Evolutionary conservation across 2,888 invertebrate genomes (phyloP), one percentile per base, ranked within the genome.

Genomic region (Drosophila pegasa): DNA sequence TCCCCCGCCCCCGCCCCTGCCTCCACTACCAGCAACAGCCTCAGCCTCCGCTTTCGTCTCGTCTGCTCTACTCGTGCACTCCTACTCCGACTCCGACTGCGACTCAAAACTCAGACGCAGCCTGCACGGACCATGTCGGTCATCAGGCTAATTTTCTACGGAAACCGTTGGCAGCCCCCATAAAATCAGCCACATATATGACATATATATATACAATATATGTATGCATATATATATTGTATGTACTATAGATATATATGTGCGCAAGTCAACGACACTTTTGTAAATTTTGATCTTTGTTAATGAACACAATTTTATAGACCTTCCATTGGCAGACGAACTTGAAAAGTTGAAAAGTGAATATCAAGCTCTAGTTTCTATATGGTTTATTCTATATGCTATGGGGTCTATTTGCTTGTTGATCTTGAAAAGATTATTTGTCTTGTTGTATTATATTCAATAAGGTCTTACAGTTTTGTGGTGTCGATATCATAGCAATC

Each of bases 111-210:
- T 59, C 62, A 73, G 69, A 52, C 72, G 71, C 54, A 31, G 72
- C 60, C 74, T 57, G 65, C 78, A 64, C 25, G 65, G 71, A 75
- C 80, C 82, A 79, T 76, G 70, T 68, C 85, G 83, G 80, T 77
- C 88, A 86, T 77, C 78, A 72, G 80, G 70, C 75, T 66, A 66
- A 73, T 79, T 82, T 87, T 87, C 83, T 65, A 74, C 77, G 75
- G 83, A 87, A 87, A 79, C 71, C 88, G 64, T 61, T 75, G 78
- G 56, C 69, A 71, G 70, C 59, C 64, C 64, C 64, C 87, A 85
- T 82, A 73, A 85, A 82, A 79, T 61, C 31, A 58, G 62, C 47
- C 37, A 48, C 40, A 57, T 59, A 58, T 22, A 56, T 61, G 33
- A 60, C 3, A 65, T 55, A n/a, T 16, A 37, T 45, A 48, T 27